Evolutionary conservation across 2,113 vertebrate genomes (phyloP), one percentile per base, ranked within the genome.

Genomic region (Chloroceryle aenea): DNA sequence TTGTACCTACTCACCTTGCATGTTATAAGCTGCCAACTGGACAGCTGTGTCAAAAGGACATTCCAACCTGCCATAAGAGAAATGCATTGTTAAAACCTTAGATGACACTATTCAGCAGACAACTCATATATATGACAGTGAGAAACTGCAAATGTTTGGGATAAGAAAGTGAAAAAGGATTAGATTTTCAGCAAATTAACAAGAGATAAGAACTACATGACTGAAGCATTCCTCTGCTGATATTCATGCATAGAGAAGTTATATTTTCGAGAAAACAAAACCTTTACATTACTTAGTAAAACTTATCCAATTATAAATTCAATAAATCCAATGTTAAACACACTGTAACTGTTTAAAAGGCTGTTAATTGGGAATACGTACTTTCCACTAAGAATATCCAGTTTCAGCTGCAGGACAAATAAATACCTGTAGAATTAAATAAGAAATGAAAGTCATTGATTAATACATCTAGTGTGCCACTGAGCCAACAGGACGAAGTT

Each of bases 321-420:
- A 91, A 61, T 62, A 85, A 96, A 69, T 36, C 21, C 34, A 53
- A 18, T 12, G 36, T 23, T 64, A 61, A 86, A 86, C 13, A 86
- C 4, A 50, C 1, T 61, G 13, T 20, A 69, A 74, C 15, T 45
- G 17, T 66, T 88, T 29, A 47, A 89, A 90, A 66, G 15, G 12
- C 6, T 76, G 25, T 34, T 87, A 61, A 88, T 36, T 38, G 9
- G 45, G 47, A 84, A 75, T 47, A 99, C 99, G 98, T 98, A 99
- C 99, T 99, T 99, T 96, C 99, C 99, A 98, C 98, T 99, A 94
- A 99, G 99, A 97, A 99, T 97, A 97, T 99, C 99, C 97, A 99
- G 99, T 95, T 99, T 99, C 89, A 99, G 97, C 85, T 99, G 99
- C 93, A 99, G 98, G 91, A 99, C 99, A 98, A 99, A 99, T 52